phyloP scores from a whole-genome alignment of 2,888 invertebrate genomes.

The Drosophila mettleri region DNA sequence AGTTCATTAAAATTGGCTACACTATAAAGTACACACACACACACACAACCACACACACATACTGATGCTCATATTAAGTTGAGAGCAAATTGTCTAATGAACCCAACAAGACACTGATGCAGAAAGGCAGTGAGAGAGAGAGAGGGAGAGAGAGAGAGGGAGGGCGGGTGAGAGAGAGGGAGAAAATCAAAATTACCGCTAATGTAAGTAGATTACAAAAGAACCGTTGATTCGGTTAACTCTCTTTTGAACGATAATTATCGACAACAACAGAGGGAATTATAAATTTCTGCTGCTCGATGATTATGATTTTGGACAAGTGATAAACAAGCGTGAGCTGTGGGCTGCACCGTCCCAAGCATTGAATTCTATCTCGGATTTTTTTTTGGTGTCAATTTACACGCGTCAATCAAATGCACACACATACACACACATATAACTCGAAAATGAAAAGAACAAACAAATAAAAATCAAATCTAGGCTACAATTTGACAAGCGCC shows the following conservation, averaged over 20 bases:
- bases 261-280: slow-evolving; percentile 22
- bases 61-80: neutral
- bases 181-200: slow-evolving; percentile 44
- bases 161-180: neutral
- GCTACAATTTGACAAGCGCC: slow-evolving; percentile 69
- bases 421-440: slow-evolving; percentile 8
- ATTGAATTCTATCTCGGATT: slow-evolving; percentile 39
- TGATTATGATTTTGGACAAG: slow-evolving; percentile 42
- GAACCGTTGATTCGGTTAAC: slow-evolving; percentile 58
- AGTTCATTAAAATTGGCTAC: slow-evolving; percentile 62
- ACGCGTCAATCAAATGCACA: slow-evolving; percentile 58
- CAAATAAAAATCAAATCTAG: slow-evolving; percentile 60
- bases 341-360: slow-evolving; percentile 7
- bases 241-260: slow-evolving; percentile 44
- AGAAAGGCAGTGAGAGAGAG: neutral
- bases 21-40: slow-evolving; percentile 14
- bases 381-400: slow-evolving; percentile 69
- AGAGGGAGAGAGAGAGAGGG: neutral
- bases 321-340: slow-evolving; percentile 27
- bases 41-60: neutral
- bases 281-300: slow-evolving; percentile 22
- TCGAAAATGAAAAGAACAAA: slow-evolving; percentile 30
- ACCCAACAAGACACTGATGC: slow-evolving; percentile 19
- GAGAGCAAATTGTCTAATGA: slow-evolving; percentile 39
- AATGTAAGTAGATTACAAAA: slow-evolving; percentile 67